Base-by-base conservation (phyloP, 2,113 vertebrate species). In the Calyptommatus sinebrachiatus region DNA sequence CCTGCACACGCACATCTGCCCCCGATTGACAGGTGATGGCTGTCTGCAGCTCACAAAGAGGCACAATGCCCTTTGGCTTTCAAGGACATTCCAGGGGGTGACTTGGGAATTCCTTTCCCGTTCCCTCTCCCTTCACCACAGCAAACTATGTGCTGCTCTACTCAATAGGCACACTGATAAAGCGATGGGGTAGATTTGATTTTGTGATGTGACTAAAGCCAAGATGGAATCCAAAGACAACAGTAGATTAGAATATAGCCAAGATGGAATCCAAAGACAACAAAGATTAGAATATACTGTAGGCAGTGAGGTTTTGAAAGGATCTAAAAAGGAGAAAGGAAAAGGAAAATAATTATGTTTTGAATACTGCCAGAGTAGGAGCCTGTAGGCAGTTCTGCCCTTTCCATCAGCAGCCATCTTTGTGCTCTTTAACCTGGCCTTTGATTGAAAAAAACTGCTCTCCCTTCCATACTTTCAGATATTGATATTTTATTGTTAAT, bases 61-160 rank as follows among this genome's bases (percentile, higher is more conserved):
- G 41, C 45, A 62, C 53, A 70, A 73, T 68, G 2, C 29, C 2
- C 35, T 35, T 66, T 76, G 31, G 68, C 71, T 79, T 83, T 67
- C 74, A 74, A 65, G 65, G n/a, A 73, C 63, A 69, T 74, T 78
- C 63, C 76, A 72, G 41, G 71, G 63, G 71, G 35, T 48, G 16
- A 63, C n/a, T 61, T 69, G 76, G 63, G 48, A 24, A 31, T 26
- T 4, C 24, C 73, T 65, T 21, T 24, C 29, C 5, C 28, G 11
- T 77, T 10, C 5, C 1, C 8, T 12, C 26, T 78, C 21, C 3
- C 2, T 24, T 7, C 8, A 60, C 67, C 3, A 63, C n/a, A 31
- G 24, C 60, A 68, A 62, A 48, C 3, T 41, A 62, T 48, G 29
- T 73, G 50, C 53, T 78, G 50, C 65, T 48, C 24, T 8, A 60